A percentile compares a stretch with the other conserved stretches of the same genome.
phyloP scores from a whole-genome alignment of 23 tunicate species.

The Pegea sp. region DNA sequence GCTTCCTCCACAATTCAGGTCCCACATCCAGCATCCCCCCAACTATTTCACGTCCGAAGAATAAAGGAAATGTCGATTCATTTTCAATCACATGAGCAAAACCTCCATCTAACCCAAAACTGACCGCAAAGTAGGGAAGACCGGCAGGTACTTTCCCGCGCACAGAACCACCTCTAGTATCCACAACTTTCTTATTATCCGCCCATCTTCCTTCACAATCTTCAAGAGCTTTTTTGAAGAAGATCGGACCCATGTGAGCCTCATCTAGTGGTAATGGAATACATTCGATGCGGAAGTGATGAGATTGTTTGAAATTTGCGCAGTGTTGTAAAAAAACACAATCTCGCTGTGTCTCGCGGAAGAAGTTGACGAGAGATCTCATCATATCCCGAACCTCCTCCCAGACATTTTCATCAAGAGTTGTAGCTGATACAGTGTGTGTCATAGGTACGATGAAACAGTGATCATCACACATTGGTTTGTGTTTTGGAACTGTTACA shows the following conservation, averaged over 20 bases:
- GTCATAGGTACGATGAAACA: slow-evolving; percentile 79
- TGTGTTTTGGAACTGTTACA: slow-evolving; percentile 38
- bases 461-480: slow-evolving; percentile 53
- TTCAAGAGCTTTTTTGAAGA: slow-evolving; percentile 90
- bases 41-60: slow-evolving; percentile 75
- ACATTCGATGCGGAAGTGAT: slow-evolving; percentile 79
- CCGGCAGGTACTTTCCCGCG: slow-evolving; percentile 59
- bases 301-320: slow-evolving; percentile 14
- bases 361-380: slow-evolving; percentile 32
- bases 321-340: slow-evolving; percentile 81
- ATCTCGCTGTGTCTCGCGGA: slow-evolving; percentile 20
- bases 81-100: slow-evolving; percentile 93
- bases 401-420: slow-evolving; percentile 90
- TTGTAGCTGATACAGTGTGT: slow-evolving; percentile 54
- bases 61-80: slow-evolving; percentile 42
- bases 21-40: slow-evolving; percentile 85
- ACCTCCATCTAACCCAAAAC: slow-evolving; percentile 86
- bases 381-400: slow-evolving; percentile 59
- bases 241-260: slow-evolving; percentile 85
- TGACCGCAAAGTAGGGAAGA: slow-evolving; percentile 76
- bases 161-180: slow-evolving; percentile 46
- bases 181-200: slow-evolving; percentile 64
- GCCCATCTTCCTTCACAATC: slow-evolving; percentile 88
- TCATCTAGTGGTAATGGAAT: slow-evolving; percentile 60
- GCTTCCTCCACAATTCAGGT: slow-evolving; percentile 69